These are phyloP conservation scores for Epinephelus cyanopodus DNA, from an alignment of 2,113 vertebrate genomes.

Conservation along the genomic window DNA sequence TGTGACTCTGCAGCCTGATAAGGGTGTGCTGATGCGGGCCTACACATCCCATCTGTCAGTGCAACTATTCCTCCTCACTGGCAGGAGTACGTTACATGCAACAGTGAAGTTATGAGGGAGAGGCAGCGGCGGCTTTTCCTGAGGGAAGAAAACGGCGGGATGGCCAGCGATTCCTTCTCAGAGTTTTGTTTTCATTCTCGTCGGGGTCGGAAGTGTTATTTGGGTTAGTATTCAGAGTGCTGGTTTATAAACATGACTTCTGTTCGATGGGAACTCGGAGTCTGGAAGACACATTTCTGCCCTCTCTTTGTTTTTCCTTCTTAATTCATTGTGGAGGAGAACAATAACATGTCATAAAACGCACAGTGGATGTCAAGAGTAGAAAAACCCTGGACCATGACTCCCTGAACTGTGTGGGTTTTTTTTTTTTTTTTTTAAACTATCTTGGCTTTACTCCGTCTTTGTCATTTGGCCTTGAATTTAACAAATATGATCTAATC, in stretches of 20 bases:
- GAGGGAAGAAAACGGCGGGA: neutral
- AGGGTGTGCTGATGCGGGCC: constrained; percentile 74
- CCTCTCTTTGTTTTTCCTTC: constrained; percentile 26
- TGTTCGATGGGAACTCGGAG: constrained; percentile 61
- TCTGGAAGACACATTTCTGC: constrained; percentile 46
- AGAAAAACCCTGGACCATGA: constrained; percentile 20
- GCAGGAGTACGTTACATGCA: constrained; percentile 23
- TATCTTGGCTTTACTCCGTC: constrained; percentile 47
- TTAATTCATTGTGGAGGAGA: constrained; percentile 57
- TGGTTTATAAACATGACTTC: constrained; percentile 62
- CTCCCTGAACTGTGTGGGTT: neutral
- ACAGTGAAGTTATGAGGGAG: constrained; percentile 49
- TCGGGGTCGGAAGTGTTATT: constrained; percentile 77
- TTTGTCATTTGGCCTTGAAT: constrained; percentile 62
- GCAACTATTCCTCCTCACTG: constrained; percentile 23
- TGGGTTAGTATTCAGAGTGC: constrained; percentile 70
- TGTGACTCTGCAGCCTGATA: constrained; percentile 65
- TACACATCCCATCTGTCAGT: constrained; percentile 78
- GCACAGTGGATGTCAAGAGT: constrained; percentile 9
- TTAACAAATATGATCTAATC: constrained; percentile 72
- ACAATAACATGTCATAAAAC: constrained; percentile 58
- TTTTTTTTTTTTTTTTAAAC: constrained; percentile 3
- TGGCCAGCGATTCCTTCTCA: constrained; percentile 10
- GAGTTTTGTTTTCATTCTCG: constrained; percentile 75
- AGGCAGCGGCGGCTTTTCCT: constrained; percentile 26